These are phyloP conservation scores for Pollenia amentaria DNA, from an alignment of 2,888 invertebrate genomes.

Conservation along the genomic window DNA sequence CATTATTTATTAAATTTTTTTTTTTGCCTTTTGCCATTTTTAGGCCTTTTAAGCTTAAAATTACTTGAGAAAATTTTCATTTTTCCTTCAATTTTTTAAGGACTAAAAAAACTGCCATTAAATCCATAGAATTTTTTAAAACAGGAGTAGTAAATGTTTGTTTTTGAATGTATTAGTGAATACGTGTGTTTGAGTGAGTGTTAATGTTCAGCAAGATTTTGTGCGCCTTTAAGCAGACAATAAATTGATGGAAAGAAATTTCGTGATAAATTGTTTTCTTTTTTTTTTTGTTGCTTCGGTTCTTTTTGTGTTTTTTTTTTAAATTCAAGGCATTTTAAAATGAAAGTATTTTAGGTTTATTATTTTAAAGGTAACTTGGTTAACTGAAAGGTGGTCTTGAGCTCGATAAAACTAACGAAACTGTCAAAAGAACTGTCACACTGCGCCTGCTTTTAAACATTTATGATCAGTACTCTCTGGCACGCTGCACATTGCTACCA, in stretches of 20 bases:
- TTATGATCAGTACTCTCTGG: too few species aligned
- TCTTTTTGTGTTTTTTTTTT: background rate
- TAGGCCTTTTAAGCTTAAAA: slow-evolving; percentile 64
- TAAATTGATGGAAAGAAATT: slow-evolving; percentile 45
- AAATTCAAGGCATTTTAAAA: too few species aligned
- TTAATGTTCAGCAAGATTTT: slow-evolving; percentile 52
- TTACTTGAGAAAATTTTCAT: slow-evolving; percentile 61
- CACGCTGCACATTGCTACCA: too few species aligned
- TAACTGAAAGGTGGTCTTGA: too few species aligned
- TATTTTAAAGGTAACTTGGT: too few species aligned
- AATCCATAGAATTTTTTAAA: slow-evolving; percentile 48
- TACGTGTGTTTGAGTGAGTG: slow-evolving; percentile 9
- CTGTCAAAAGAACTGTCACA: too few species aligned
- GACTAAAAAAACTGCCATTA: slow-evolving; percentile 30
- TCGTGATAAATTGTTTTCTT: slow-evolving; percentile 57
- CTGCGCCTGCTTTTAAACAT: too few species aligned
- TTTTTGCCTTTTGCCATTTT: slow-evolving; percentile 61
- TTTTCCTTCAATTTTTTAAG: slow-evolving; percentile 27
- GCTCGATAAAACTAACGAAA: too few species aligned
- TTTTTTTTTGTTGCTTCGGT: slow-evolving; percentile 16
- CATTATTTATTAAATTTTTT: background rate
- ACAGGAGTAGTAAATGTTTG: background rate
- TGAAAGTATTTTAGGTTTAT: too few species aligned
- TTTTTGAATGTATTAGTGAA: background rate
- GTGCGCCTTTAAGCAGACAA: slow-evolving; percentile 60